Evolutionary conservation across 1,140 invertebrate species (phyloP).

Genomic region (Anastrepha obliqua): DNA sequence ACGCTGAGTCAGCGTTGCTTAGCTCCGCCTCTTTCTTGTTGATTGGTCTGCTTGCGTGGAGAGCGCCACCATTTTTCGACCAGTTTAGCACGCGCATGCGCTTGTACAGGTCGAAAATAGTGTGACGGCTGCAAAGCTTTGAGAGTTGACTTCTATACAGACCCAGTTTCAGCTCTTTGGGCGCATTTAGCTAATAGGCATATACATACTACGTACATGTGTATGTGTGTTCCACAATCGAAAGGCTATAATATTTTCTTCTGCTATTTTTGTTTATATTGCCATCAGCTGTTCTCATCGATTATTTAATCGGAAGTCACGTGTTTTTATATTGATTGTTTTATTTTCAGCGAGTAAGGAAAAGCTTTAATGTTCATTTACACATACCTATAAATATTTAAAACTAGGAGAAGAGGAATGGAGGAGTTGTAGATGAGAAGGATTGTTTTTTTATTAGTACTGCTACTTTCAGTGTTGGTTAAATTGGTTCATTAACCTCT

Average conservation of each 20-base stretch:
- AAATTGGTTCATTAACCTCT: too few relatives aligned
- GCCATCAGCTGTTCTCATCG: neutral
- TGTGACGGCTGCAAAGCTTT: neutral
- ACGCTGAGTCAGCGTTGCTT: neutral
- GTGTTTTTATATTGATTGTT: conserved; percentile 9
- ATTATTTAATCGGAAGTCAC: neutral
- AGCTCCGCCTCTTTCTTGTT: neutral
- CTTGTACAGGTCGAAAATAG: neutral
- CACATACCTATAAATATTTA: too few relatives aligned
- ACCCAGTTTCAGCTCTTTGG: too few relatives aligned
- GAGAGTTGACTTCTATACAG: neutral
- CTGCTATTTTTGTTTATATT: conserved; percentile 31
- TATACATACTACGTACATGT: neutral
- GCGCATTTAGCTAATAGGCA: too few relatives aligned
- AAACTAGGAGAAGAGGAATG: too few relatives aligned
- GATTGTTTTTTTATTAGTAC: too few relatives aligned
- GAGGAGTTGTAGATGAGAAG: too few relatives aligned
- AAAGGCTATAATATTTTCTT: neutral
- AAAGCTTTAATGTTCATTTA: too few relatives aligned
- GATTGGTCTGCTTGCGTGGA: conserved; percentile 42
- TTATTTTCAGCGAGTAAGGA: neutral
- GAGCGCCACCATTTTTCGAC: conserved; percentile 56
- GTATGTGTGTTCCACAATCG: neutral
- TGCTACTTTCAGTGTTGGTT: too few relatives aligned
- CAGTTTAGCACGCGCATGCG: conserved; percentile 6